These are phyloP conservation scores for Daktulosphaira vitifoliae DNA, from an alignment of 1,140 invertebrate species.

Conservation along the genomic window DNA sequence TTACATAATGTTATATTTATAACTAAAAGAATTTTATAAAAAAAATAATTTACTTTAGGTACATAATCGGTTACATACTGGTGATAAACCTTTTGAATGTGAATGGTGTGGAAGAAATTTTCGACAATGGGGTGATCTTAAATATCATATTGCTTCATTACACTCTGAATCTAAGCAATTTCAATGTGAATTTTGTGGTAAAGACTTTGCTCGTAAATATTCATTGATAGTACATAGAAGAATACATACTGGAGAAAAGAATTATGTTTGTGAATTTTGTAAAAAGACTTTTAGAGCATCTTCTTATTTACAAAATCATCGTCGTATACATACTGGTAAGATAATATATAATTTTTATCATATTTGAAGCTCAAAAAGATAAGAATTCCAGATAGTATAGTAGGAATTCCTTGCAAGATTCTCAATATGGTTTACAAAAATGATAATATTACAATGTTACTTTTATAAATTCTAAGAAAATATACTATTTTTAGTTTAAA, in stretches of 20 bases:
- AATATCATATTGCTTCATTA: slow-evolving; percentile 77
- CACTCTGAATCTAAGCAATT: slow-evolving; percentile 73
- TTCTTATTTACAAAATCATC: slow-evolving; percentile 74
- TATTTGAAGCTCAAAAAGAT: no score
- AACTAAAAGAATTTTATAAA: no score
- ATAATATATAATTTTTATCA: not conserved
- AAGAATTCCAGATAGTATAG: not conserved
- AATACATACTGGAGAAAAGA: slow-evolving; percentile 82
- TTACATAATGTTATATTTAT: not conserved
- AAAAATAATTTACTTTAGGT: slow-evolving; percentile 45
- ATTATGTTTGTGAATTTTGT: slow-evolving; percentile 81
- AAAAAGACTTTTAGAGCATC: slow-evolving; percentile 74
- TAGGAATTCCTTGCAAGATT: no score
- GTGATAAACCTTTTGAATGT: slow-evolving; percentile 71
- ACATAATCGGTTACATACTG: slow-evolving; percentile 63
- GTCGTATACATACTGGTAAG: slow-evolving; percentile 78
- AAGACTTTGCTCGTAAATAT: slow-evolving; percentile 86
- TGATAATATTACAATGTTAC: no score
- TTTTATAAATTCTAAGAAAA: no score
- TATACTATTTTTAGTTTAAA: no score
- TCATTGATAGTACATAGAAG: slow-evolving; percentile 82
- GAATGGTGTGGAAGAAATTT: slow-evolving; percentile 66
- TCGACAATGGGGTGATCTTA: slow-evolving; percentile 79
- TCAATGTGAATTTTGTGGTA: slow-evolving; percentile 84
- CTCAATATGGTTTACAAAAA: not conserved